Evolutionary conservation across 2,113 vertebrate genomes (phyloP), one percentile per base, ranked within the genome.

Genomic region (Leptobrachium ailaonicum): DNA sequence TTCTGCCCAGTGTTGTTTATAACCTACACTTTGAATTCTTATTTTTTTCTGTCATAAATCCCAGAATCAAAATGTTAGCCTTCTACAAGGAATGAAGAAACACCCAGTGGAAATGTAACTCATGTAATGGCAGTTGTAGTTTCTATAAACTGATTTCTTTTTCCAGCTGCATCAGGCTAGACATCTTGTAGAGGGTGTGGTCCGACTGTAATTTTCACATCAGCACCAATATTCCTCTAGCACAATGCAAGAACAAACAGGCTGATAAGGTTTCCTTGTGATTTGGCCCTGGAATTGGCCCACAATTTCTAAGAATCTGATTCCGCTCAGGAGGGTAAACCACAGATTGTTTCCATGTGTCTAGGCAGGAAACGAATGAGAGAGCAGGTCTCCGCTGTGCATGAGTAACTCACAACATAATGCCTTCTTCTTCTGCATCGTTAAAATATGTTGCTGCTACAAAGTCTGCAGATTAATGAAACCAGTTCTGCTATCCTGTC

Each of bases 311-410:
- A 89, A 88, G 89, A 90, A 89, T 89, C 87, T 14, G 82, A 86
- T 87, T 90, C 87, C 85, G 88, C 87, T 85, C 84, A 87, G 84
- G 83, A 87, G 83, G 85, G 87, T 88, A 89, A 79, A 88, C 88
- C 89, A 86, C 89, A 88, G 86, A 90, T 87, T 86, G 86, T 80
- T 90, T 89, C 89, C 86, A 86, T 85, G 81, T 89, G 89, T 76
- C 76, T 54, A 82, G 82, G 53, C 44, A 2, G 84, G 80, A 80
- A 85, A 86, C 84, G 67, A 83, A 8, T 80, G 83, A 81, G 83
- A 64, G 20, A 32, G 20, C 50, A 73, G 86, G 86, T 85, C 82
- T 85, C 20, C 74, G 77, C 82, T 71, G 63, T 71, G 82, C 83
- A 87, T 87, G 87, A 82, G 73, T 83, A 86, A 77, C 84, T 77